Conservation (phyloP, 2,888 invertebrate species). For the Chironomus riparius region DNA sequence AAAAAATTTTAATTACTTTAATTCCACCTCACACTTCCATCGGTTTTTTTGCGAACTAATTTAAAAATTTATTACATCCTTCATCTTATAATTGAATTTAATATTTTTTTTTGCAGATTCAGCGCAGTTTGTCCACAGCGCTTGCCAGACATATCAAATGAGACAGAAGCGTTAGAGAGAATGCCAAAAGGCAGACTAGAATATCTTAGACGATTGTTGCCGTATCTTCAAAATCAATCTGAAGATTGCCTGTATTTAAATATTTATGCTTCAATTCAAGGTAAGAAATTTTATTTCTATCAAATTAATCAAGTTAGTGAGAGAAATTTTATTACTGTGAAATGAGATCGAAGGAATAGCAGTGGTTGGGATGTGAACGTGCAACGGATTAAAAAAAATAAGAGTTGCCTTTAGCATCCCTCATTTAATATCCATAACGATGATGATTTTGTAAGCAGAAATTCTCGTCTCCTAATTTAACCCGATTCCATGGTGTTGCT, state of each 20-base stretch:
- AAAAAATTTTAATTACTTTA: no score
- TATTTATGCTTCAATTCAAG: constrained; percentile 91
- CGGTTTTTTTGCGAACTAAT: neutral
- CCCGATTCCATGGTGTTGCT: no score
- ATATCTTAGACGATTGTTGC: constrained; percentile 77
- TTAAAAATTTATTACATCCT: neutral
- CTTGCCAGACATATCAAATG: constrained; percentile 75
- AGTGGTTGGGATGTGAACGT: no score
- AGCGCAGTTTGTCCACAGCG: constrained; percentile 90
- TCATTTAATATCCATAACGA: no score
- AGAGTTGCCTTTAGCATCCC: no score
- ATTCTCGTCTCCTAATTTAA: no score
- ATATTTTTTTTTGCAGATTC: constrained; percentile 45
- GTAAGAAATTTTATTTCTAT: constrained; percentile 45
- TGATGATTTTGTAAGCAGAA: no score
- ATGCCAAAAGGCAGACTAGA: constrained; percentile 86
- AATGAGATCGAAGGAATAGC: no score
- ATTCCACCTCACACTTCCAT: no score
- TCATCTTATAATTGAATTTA: neutral
- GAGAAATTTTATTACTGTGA: no score
- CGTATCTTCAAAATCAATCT: constrained; percentile 81
- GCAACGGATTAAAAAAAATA: no score
- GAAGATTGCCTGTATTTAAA: constrained; percentile 97
- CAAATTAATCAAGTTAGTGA: neutral
- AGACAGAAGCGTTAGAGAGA: constrained; percentile 68